These are phyloP conservation scores for Autographa pulchrina DNA, from an alignment of 2,888 invertebrate genomes.

Conservation along the genomic window DNA sequence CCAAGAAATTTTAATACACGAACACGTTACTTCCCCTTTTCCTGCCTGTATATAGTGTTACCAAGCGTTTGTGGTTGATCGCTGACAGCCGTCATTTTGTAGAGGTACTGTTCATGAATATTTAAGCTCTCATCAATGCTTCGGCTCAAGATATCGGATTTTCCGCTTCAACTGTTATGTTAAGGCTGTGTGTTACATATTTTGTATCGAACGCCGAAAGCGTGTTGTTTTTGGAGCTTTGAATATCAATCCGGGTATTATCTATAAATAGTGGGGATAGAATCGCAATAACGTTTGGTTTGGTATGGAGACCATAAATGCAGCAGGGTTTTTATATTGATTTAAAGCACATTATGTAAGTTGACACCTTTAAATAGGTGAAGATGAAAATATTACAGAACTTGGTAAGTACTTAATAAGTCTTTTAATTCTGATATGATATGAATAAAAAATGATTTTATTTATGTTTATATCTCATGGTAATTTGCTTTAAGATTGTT, in stretches of 20 bases:
- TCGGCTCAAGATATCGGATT: constrained; percentile 85
- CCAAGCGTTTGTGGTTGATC: constrained; percentile 62
- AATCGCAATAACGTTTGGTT: background rate
- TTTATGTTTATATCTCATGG: too few species aligned
- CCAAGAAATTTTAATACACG: background rate
- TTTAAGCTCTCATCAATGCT: constrained; percentile 84
- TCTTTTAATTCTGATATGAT: too few species aligned
- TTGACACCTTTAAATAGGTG: too few species aligned
- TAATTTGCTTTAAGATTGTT: too few species aligned
- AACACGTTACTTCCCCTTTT: background rate
- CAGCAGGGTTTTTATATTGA: background rate
- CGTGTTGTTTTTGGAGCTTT: constrained; percentile 20
- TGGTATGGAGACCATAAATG: background rate
- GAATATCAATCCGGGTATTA: constrained; percentile 6
- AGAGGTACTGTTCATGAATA: constrained; percentile 80
- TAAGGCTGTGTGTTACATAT: constrained; percentile 66
- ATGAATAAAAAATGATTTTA: too few species aligned
- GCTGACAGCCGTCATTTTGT: constrained; percentile 79
- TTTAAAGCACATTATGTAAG: too few species aligned
- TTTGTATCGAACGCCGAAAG: constrained; percentile 53
- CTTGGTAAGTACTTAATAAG: too few species aligned
- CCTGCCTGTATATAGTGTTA: constrained; percentile 34
- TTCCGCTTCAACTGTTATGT: constrained; percentile 80
- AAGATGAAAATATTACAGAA: too few species aligned
- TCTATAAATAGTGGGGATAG: background rate